Conservation (phyloP, 2,113 vertebrate genomes). For the Spea bombifrons region DNA sequence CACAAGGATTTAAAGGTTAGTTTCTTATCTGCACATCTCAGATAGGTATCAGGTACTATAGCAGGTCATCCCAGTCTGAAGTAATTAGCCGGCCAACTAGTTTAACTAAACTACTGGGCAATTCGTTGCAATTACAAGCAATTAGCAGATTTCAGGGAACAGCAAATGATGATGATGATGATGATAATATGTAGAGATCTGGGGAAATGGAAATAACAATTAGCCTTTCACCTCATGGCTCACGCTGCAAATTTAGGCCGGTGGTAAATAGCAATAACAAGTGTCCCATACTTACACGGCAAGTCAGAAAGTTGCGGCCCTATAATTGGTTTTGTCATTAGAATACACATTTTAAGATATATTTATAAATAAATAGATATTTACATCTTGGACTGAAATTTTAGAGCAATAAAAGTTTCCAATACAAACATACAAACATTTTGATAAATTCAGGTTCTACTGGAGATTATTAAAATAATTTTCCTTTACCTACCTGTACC, state of each 20-base stretch:
- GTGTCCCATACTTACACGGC: neutral
- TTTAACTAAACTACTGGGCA: constrained; percentile 45
- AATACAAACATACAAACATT: no score
- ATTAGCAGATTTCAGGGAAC: constrained; percentile 46
- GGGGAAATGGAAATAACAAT: constrained; percentile 42
- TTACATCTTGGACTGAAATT: no score
- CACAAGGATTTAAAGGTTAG: constrained; percentile 17
- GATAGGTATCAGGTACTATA: constrained; percentile 31
- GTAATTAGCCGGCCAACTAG: constrained; percentile 33
- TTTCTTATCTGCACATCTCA: constrained; percentile 32
- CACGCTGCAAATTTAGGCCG: neutral
- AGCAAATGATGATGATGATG: constrained; percentile 38
- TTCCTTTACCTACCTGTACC: no score
- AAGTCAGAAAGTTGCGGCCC: neutral
- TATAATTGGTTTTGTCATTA: no score
- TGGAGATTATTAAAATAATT: no score
- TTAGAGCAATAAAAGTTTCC: no score
- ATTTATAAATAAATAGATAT: no score
- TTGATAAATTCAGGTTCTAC: no score
- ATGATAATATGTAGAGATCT: constrained; percentile 21
- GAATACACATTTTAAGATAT: no score
- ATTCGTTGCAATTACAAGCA: constrained; percentile 45
- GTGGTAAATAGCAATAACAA: constrained; percentile 9
- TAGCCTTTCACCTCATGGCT: constrained; percentile 36
- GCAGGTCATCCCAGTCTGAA: constrained; percentile 30